Evolutionary conservation across 2,113 vertebrate genomes (phyloP).

Genomic region (Nothocercus julius): DNA sequence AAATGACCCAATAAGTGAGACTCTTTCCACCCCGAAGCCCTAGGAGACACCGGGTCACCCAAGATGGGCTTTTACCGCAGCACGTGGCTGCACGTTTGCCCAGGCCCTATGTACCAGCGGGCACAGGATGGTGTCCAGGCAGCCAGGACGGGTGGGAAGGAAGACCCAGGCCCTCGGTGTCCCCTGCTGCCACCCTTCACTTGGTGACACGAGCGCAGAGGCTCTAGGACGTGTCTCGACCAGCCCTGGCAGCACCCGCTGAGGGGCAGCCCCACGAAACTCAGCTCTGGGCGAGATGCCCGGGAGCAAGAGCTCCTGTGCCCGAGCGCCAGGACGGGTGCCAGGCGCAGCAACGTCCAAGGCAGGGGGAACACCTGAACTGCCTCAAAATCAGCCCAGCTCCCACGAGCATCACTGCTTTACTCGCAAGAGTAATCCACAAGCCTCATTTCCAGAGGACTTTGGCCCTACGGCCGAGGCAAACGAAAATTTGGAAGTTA

Average conservation of each 20-base stretch:
- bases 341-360: accelerated
- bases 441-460: not conserved
- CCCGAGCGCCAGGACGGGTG: not conserved
- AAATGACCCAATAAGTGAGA: slow-evolving; percentile 38
- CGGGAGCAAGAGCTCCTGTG: not conserved
- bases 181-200: not conserved
- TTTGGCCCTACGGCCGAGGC: not conserved
- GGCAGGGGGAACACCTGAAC: not conserved
- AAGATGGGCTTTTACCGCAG: not conserved
- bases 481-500: not conserved
- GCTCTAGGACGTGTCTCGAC: not conserved
- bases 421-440: not conserved
- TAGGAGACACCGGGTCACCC: not conserved
- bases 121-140: accelerated
- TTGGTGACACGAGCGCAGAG: accelerated
- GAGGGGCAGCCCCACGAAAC: not conserved
- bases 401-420: not conserved
- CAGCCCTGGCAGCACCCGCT: not conserved
- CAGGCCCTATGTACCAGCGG: not conserved
- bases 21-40: slow-evolving; percentile 24
- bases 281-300: accelerated
- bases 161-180: accelerated
- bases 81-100: not conserved
- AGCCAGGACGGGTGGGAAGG: not conserved
- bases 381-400: not conserved